Percentiles rank a stretch among this genome's conserved stretches.
Evolutionary conservation across 2,797 vertebrate genomes (phyloP).

Genomic region (Psittacula echo): DNA sequence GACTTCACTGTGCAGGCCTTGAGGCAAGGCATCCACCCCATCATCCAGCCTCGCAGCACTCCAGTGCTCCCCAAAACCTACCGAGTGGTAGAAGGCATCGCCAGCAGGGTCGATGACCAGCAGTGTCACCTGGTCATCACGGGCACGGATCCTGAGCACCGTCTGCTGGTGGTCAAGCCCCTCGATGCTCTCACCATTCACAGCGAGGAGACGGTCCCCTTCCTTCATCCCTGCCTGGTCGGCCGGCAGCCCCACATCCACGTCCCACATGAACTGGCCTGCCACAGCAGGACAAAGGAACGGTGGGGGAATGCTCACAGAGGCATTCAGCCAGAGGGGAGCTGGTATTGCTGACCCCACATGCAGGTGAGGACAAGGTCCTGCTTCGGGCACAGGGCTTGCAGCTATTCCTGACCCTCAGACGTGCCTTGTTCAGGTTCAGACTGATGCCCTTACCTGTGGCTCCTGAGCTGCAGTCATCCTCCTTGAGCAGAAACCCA

Average conservation of each 20-base stretch:
- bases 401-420: not conserved
- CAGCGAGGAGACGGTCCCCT: slow-evolving; percentile 89
- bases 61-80: slow-evolving; percentile 29
- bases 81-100: slow-evolving; percentile 85
- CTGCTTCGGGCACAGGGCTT: rapidly evolving
- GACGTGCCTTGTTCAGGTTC: not conserved
- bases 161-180: slow-evolving; percentile 85
- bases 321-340: not conserved
- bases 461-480: slow-evolving; percentile 71
- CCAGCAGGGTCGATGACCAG: slow-evolving; percentile 81
- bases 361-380: not conserved
- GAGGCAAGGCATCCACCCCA: not conserved
- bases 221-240: slow-evolving; percentile 88
- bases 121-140: slow-evolving; percentile 79
- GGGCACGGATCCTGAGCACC: slow-evolving; percentile 82
- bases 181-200: slow-evolving; percentile 88
- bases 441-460: slow-evolving; percentile 77
- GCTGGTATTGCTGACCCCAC: not conserved
- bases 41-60: not conserved
- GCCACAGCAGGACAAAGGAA: not conserved
- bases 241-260: slow-evolving; percentile 88
- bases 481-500: slow-evolving; percentile 91
- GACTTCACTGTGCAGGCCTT: not conserved
- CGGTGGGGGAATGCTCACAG: not conserved
- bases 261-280: slow-evolving; percentile 90